Evolutionary conservation across 2,888 invertebrate species (phyloP).

Genomic region (Phytoseiulus persimilis): DNA sequence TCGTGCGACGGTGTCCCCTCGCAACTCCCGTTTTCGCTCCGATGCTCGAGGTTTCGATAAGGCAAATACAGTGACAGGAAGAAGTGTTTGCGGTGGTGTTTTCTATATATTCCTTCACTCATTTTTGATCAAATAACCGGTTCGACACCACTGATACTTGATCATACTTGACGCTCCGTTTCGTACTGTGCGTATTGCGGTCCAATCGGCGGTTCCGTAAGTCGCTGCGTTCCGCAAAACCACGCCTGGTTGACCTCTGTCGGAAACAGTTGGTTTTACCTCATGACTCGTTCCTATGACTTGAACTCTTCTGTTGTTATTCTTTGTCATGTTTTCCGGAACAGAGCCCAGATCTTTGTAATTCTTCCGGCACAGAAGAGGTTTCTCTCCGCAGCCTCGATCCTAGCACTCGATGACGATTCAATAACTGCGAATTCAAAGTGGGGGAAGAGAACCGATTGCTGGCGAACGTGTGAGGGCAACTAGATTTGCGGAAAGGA

Average conservation of each 20-base stretch:
- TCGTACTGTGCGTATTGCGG: not conserved
- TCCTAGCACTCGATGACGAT: not conserved
- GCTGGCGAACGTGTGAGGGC: not conserved
- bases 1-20: not conserved
- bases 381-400: not conserved
- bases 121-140: not conserved
- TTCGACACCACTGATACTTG: too few relatives aligned
- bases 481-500: not conserved
- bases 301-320: not conserved
- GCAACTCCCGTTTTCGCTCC: not conserved
- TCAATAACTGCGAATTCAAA: not conserved
- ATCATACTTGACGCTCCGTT: not conserved
- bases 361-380: not conserved
- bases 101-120: not conserved
- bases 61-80: not conserved
- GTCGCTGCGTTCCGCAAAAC: not conserved
- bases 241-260: not conserved
- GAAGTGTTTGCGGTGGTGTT: not conserved
- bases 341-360: not conserved
- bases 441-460: not conserved
- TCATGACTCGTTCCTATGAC: not conserved
- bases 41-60: not conserved
- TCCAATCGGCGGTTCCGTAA: not conserved
- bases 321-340: not conserved
- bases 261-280: not conserved